These are phyloP conservation scores for Nyctereutes procyonoides DNA, from an alignment of 2,113 vertebrate genomes.

Conservation along the genomic window DNA sequence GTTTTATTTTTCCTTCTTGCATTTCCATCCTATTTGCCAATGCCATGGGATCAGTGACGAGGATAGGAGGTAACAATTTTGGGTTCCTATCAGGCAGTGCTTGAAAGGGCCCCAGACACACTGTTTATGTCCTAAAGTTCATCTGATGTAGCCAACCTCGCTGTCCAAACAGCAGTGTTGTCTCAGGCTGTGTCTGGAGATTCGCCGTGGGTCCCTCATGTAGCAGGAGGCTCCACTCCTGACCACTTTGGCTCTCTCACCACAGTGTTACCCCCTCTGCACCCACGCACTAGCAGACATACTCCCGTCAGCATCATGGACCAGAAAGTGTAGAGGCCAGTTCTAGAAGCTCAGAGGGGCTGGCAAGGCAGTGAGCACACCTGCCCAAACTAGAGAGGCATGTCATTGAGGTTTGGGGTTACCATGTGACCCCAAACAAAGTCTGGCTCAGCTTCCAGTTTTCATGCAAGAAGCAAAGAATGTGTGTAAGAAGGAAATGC, in stretches of 20 bases:
- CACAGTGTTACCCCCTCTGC: fast-evolving
- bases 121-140: fast-evolving
- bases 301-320: fast-evolving
- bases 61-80: fast-evolving
- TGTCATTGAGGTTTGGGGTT: too few species aligned
- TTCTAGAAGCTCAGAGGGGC: neutral
- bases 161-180: fast-evolving
- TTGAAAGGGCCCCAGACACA: too few species aligned
- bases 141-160: fast-evolving
- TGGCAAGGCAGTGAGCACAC: fast-evolving
- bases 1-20: fast-evolving
- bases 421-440: too few species aligned
- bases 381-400: neutral
- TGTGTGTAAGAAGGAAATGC: neutral
- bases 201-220: fast-evolving
- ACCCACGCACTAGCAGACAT: fast-evolving
- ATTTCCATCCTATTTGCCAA: neutral
- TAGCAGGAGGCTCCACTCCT: neutral
- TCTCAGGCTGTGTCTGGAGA: neutral
- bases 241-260: fast-evolving
- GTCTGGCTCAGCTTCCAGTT: neutral
- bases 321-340: fast-evolving
- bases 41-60: neutral
- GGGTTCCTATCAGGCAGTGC: neutral
- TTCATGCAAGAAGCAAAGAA: neutral